Base-by-base conservation (phyloP, 2,797 vertebrate species). In the Tolypeutes matacus region DNA sequence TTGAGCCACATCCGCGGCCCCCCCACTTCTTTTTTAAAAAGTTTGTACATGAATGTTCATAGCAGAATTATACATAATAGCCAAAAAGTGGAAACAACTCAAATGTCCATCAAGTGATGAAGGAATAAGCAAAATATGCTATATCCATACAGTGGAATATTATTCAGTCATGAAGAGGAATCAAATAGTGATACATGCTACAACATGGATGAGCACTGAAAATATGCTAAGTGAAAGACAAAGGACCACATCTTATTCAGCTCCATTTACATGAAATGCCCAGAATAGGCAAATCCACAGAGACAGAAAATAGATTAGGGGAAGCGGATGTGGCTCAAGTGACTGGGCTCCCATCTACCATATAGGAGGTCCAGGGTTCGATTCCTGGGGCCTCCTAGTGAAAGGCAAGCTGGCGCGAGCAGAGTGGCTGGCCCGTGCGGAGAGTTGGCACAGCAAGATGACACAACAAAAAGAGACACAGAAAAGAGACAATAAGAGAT, bases 131-230 rank as follows among this genome's bases (percentile, higher is more conserved):
- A 46, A 80, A 86, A 76, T 49, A 15, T 31, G 39, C 6, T 34
- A 4, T 36, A 56, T 27, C 36, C 51, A 80, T 29, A 58, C 29
- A 65, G 25, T 14, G 49, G 36, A 80, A 49, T 46, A 78, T 42
- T 73, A 81, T 23, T 91, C n/a, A 25, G 31, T 21, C 46, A 60
- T 81, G 34, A 88, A 87, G 81, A 89, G 23, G 64, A 85, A 90
- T 46, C 13, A 85, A 86, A 4, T n/a, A 5, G 8, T 49, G 31
- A 87, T 17, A 87, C 14, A 39, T 64, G 9, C 15, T 60, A 29
- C 17, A 53, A 23, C 31, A 80, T 10, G 8, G 39, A 67, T 58
- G 42, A 94, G 53, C n/a, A 29, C 23, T 72, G 11, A 77, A 85
- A 94, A 91, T 31, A 53, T 15, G 29, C 36, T 81, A 77, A 53